Conservation (phyloP, 2,888 invertebrate species). For the Chymomyza procnemis region DNA sequence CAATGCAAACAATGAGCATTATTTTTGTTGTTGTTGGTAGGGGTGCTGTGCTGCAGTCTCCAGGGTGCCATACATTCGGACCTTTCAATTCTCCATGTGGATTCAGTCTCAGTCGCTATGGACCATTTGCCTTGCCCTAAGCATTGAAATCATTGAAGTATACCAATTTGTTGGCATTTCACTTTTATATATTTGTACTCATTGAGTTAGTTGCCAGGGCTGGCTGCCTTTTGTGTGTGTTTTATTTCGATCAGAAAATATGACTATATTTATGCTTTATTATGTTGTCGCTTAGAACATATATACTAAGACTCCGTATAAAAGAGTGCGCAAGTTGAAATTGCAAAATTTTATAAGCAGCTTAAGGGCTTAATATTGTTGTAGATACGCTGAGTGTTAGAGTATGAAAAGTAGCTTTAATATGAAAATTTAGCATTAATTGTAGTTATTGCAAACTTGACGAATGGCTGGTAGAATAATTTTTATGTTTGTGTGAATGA, state of each 20-base stretch:
- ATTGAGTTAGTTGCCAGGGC: neutral
- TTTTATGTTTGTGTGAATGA: too few relatives aligned
- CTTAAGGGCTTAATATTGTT: constrained; percentile 47
- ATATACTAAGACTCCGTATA: constrained; percentile 14
- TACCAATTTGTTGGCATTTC: neutral
- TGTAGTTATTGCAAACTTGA: too few relatives aligned
- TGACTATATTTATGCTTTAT: neutral
- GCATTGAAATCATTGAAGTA: neutral
- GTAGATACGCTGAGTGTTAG: too few relatives aligned
- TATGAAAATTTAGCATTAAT: too few relatives aligned
- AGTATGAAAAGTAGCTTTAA: too few relatives aligned
- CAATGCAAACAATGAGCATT: neutral
- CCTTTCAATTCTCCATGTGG: neutral
- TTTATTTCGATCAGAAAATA: neutral
- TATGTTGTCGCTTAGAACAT: constrained; percentile 6
- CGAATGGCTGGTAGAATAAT: too few relatives aligned
- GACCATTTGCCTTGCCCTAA: neutral
- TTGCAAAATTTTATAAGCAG: constrained; percentile 41
- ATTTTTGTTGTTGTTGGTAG: neutral
- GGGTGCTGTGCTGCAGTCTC: neutral
- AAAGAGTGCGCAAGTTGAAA: neutral
- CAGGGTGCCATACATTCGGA: neutral
- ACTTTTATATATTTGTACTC: neutral
- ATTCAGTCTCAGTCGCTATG: neutral
- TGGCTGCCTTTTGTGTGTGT: neutral